Base-by-base conservation (phyloP, 2,797 vertebrate genomes). In the Anabacerthia variegaticeps region DNA sequence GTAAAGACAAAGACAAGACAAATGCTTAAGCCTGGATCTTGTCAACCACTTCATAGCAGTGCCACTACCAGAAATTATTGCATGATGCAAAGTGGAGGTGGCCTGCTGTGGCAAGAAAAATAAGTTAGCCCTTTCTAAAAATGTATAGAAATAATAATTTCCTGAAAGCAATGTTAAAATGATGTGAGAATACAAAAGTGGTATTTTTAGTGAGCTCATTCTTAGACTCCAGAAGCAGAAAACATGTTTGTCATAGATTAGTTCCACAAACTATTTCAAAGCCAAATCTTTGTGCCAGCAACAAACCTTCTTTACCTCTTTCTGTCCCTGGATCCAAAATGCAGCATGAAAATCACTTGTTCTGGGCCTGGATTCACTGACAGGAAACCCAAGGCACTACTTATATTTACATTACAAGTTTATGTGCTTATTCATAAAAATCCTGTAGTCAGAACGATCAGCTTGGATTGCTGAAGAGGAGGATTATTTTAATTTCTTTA, bases 401-500 rank as follows among this genome's bases (percentile, higher is more conserved):
- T 94, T 91, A 75, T 14, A 51, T 93, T 92, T 95, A 80, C 88
- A 93, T 89, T 95, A 77, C 78, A 93, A 95, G 68, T 95, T 93
- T 96, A 96, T 93, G 86, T 85, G 86, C 81, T 93, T 96, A 92
- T 89, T 93, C 94, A 89, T 87, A 96, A 96, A 95, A 96, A 97
- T 91, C 75, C 90, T 80, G 81, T 82, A 93, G 88, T 87, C 92
- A 87, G 75, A 96, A 96, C 39, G 84, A 96, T 91, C 89, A 74
- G 71, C 78, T 91, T 87, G 71, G 84, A 94, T 85, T 91, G 88
- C 91, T 87, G 91, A 91, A 74, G 95, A 96, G 90, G 44, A 97
- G 56, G 74, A 95, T 91, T 93, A 96, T 91, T 96, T 96, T 96
- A 95, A 96, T 95, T 96, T 96, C 95, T 94, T 96, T 93, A 93